Evolutionary conservation across 2,797 vertebrate species (phyloP).

Genomic region (Poecilia wingei): DNA sequence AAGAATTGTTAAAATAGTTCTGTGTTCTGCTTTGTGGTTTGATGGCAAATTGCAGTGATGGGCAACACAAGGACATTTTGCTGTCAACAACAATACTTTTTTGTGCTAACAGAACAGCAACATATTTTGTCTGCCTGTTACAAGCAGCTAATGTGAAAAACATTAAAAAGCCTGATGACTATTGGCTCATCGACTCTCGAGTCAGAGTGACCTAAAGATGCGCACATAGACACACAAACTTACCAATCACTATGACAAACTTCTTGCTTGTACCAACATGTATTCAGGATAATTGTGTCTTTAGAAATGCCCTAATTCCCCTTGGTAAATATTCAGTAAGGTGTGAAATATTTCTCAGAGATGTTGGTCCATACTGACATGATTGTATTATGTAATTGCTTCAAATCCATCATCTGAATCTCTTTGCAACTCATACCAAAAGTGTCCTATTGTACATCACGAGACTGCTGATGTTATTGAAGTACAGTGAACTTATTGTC

Average conservation of each 20-base stretch:
- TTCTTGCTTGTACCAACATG: background rate
- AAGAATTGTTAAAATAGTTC: constrained; percentile 23
- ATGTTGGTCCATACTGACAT: background rate
- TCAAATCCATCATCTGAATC: background rate
- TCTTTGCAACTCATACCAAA: background rate
- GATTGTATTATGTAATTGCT: background rate
- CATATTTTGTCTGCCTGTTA: constrained; percentile 16
- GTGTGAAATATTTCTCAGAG: background rate
- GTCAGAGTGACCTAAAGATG: constrained; percentile 11
- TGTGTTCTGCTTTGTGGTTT: constrained; percentile 26
- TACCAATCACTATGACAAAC: background rate
- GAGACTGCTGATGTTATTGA: background rate
- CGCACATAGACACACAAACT: background rate
- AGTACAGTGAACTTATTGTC: background rate
- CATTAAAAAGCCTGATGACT: constrained; percentile 19
- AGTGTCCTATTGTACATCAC: background rate
- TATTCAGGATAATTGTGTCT: background rate
- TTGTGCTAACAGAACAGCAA: constrained; percentile 44
- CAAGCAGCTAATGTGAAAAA: constrained; percentile 9
- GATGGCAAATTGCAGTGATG: constrained; percentile 32
- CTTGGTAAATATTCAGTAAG: background rate
- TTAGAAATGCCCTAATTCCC: background rate
- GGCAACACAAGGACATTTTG: constrained; percentile 25
- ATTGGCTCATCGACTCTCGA: constrained; percentile 19
- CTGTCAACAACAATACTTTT: constrained; percentile 20